phyloP scores from a whole-genome alignment of 2,888 invertebrate species.

The Nesidiocoris tenuis region DNA sequence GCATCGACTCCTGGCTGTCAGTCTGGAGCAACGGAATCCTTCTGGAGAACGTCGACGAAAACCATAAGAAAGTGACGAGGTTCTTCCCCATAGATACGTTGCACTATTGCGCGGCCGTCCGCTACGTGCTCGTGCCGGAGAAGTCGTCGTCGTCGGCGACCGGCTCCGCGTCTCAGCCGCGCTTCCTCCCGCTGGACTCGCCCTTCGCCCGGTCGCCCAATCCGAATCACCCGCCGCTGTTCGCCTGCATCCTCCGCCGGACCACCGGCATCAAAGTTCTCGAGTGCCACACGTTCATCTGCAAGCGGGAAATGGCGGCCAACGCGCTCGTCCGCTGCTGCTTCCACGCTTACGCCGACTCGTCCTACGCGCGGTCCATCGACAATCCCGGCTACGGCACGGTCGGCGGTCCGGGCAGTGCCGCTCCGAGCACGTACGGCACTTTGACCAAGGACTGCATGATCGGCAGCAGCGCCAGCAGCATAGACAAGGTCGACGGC shows the following conservation, averaged over 20 bases:
- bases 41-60: constrained; percentile 94
- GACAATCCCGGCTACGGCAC: constrained; percentile 53
- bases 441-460: constrained; percentile 56
- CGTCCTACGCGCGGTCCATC: constrained; percentile 83
- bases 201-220: constrained; percentile 92
- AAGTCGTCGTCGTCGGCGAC: constrained; percentile 62
- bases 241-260: constrained; percentile 92
- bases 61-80: constrained; percentile 87
- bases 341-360: constrained; percentile 96
- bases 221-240: constrained; percentile 90
- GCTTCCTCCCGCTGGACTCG: constrained; percentile 92
- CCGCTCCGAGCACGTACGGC: constrained; percentile 55
- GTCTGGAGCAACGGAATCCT: constrained; percentile 96
- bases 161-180: constrained; percentile 58
- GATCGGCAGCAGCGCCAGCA: constrained; percentile 53
- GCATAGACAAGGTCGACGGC: constrained; percentile 58
- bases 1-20: constrained; percentile 94
- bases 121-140: constrained; percentile 74
- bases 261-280: constrained; percentile 96
- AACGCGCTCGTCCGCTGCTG: constrained; percentile 96
- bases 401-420: constrained; percentile 36
- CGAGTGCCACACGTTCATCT: constrained; percentile 98
- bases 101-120: constrained; percentile 93
- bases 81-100: constrained; percentile 94
- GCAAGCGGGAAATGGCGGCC: constrained; percentile 93